These are phyloP conservation scores for Diuraphis noxia DNA, from an alignment of 1,140 invertebrate species.

Conservation along the genomic window DNA sequence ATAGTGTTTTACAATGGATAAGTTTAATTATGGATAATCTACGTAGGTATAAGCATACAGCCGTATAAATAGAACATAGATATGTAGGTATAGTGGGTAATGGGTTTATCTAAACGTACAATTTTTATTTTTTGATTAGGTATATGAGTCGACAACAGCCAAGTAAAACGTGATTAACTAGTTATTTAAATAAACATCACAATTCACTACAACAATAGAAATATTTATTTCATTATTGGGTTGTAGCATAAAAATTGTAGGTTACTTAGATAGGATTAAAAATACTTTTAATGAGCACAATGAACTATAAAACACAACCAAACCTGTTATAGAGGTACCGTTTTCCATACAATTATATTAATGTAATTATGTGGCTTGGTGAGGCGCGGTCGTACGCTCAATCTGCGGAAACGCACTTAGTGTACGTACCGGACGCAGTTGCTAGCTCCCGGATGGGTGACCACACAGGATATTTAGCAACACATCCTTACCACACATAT, in stretches of 20 bases:
- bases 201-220: neutral
- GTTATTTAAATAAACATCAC: neutral
- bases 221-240: neutral
- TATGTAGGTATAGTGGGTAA: too few species aligned
- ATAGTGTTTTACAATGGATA: neutral
- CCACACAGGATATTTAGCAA: too few species aligned
- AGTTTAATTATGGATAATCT: neutral
- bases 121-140: neutral
- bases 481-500: too few species aligned
- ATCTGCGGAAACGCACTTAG: too few species aligned
- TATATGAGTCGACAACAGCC: neutral
- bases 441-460: too few species aligned
- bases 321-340: conserved; percentile 51
- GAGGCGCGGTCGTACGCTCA: too few species aligned
- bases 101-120: neutral
- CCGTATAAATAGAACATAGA: too few species aligned
- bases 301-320: conserved; percentile 47
- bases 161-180: neutral
- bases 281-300: conserved; percentile 43
- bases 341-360: conserved; percentile 7
- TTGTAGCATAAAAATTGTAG: neutral
- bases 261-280: conserved; percentile 12
- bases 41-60: too few species aligned
- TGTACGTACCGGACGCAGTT: too few species aligned
- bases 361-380: too few species aligned